Evolutionary conservation across 2,797 vertebrate genomes (phyloP).

Genomic region (Syndactyla subalaris): DNA sequence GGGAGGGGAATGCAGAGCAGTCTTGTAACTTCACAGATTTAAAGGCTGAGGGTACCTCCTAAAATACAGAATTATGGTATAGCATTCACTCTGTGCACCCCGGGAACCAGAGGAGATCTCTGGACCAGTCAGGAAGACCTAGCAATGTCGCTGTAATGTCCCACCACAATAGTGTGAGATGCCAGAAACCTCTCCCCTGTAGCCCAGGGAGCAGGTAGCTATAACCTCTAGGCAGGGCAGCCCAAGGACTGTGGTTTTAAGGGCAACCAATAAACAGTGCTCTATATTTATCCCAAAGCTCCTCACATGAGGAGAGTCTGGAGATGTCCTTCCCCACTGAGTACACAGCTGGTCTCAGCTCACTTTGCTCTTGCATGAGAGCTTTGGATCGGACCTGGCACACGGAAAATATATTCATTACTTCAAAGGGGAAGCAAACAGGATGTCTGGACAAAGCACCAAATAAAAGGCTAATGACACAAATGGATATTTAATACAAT

Average conservation of each 20-base stretch:
- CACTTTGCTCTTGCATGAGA: rapidly evolving
- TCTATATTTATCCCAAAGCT: background rate
- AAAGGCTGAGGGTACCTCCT: background rate
- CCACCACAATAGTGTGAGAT: rapidly evolving
- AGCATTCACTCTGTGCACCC: background rate
- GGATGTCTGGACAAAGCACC: conserved; percentile 71
- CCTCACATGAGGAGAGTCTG: background rate
- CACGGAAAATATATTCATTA: conserved; percentile 52
- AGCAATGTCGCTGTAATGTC: background rate
- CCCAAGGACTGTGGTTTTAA: background rate
- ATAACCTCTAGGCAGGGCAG: background rate
- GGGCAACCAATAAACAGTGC: background rate
- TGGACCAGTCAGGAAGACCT: background rate
- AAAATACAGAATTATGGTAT: background rate
- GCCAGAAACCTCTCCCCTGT: background rate
- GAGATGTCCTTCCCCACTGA: background rate
- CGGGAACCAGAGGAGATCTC: background rate
- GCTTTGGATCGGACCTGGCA: background rate
- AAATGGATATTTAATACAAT: conserved; percentile 72
- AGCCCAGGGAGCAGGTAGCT: background rate
- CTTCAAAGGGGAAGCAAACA: conserved; percentile 66
- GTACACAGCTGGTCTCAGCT: background rate
- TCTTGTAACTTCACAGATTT: background rate
- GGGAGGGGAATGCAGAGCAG: background rate
- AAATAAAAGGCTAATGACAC: conserved; percentile 68